These are phyloP conservation scores for Euzophera pinguis DNA, from an alignment of 2,888 invertebrate species.

Conservation along the genomic window DNA sequence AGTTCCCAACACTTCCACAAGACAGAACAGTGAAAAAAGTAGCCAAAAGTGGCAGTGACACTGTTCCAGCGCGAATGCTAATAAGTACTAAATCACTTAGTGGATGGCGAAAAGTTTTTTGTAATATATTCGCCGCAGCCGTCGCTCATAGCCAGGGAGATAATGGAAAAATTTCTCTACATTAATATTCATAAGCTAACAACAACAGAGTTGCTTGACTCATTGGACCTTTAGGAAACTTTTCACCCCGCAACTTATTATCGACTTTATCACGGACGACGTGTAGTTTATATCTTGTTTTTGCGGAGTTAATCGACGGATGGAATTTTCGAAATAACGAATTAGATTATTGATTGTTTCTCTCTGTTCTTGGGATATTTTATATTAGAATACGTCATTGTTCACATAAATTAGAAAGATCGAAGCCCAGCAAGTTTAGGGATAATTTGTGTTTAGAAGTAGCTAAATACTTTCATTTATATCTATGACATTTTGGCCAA, in stretches of 20 bases:
- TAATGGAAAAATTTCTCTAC: slow-evolving; percentile 57
- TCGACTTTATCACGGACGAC: slow-evolving; percentile 9
- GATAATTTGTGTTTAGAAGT: no score
- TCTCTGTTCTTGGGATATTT: background rate
- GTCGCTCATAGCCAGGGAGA: slow-evolving; percentile 37
- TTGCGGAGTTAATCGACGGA: background rate
- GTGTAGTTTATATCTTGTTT: slow-evolving; percentile 10
- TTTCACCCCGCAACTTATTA: slow-evolving; percentile 9
- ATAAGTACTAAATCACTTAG: slow-evolving; percentile 33
- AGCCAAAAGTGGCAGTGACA: slow-evolving; percentile 14
- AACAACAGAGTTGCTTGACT: slow-evolving; percentile 33
- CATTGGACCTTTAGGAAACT: slow-evolving; percentile 25
- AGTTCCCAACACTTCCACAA: slow-evolving; percentile 3
- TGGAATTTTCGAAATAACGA: background rate
- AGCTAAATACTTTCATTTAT: no score
- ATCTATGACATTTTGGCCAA: no score
- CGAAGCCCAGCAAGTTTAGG: no score
- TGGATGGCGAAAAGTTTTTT: slow-evolving; percentile 37
- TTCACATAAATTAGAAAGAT: no score
- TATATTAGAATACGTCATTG: background rate
- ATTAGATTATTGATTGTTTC: background rate
- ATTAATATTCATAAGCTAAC: slow-evolving; percentile 57
- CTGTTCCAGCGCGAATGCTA: slow-evolving; percentile 21
- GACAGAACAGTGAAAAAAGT: slow-evolving; percentile 5
- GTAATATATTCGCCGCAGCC: slow-evolving; percentile 49